Evolutionary conservation across 2,888 invertebrate genomes (phyloP).

Genomic region (Blomia tropicalis): DNA sequence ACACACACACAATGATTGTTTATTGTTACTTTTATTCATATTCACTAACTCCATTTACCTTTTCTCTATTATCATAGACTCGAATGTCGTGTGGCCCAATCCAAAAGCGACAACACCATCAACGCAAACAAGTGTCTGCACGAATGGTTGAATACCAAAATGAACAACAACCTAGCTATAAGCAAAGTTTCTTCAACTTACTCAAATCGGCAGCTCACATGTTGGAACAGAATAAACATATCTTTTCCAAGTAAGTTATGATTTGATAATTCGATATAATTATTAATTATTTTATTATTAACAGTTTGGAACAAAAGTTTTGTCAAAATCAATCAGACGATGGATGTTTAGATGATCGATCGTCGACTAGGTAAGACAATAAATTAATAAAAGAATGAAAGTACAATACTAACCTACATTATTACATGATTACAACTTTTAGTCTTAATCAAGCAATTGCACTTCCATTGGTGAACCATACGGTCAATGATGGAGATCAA

Average conservation of each 20-base stretch:
- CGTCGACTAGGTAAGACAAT: background rate
- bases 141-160: too few relatives aligned
- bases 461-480: background rate
- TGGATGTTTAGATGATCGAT: background rate
- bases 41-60: background rate
- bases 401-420: background rate
- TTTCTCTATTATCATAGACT: conserved; percentile 3
- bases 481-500: background rate
- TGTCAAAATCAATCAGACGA: background rate
- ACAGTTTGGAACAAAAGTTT: background rate
- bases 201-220: background rate
- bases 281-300: background rate
- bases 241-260: conserved; percentile 8
- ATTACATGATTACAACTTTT: background rate
- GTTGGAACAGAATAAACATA: background rate
- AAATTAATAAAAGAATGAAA: background rate
- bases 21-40: too few relatives aligned
- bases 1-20: too few relatives aligned
- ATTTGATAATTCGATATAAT: background rate
- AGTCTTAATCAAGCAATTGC: background rate
- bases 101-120: background rate
- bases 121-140: too few relatives aligned
- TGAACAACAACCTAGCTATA: too few relatives aligned
- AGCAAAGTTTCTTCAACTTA: background rate
- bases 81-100: conserved; percentile 12